Evolutionary conservation across 2,113 vertebrate genomes (phyloP), one percentile per base, ranked within the genome.

Genomic region (Pseudorhombus dupliciocellatus): DNA sequence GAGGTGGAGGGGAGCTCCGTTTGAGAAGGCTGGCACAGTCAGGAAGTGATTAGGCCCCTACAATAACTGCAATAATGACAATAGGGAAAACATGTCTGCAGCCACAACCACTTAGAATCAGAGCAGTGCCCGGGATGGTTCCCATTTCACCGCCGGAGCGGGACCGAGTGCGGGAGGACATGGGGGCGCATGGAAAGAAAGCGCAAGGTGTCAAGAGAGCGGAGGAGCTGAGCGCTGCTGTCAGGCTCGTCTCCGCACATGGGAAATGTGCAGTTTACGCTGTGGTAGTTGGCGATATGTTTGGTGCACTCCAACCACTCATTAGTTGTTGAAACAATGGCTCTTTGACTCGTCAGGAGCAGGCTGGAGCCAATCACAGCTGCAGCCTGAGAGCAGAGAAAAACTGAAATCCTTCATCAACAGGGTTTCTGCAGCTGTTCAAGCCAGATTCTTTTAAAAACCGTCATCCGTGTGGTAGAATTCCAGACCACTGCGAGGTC

Each of bases 11-110:
- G 74, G 50, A 66, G 60, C 58, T 71, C 62, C 22, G 64, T 87
- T 79, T 87, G 82, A 87, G 84, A 79, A 57, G 20, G 9, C 56
- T 76, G 77, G 54, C 67, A 70, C 51, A 76, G 64, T 86, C 86
- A 87, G 91, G 90, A 90, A 89, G 82, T 76, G 81, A 90, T 94
- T 93, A 91, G 77, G 61, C 80, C 55, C 60, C 67, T 85, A 89
- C 83, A 90, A 84, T 91, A 90, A 84, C 68, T 63, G 53, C 80
- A 83, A 88, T 91, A 88, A 91, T 87, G 80, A 85, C 83, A 88
- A 88, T 84, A 72, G 77, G 62, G 75, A 87, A 86, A 89, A 83
- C 75, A 82, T 90, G 87, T 88, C 68, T 76, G 78, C 65, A 88
- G 84, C 84, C 87, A 82, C 55, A 87, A 81, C 67, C 79, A 69